Percentiles rank a stretch among this genome's conserved stretches.
phyloP scores from a whole-genome alignment of 2,797 vertebrate genomes.

The Oryzias dopingdopingensis region DNA sequence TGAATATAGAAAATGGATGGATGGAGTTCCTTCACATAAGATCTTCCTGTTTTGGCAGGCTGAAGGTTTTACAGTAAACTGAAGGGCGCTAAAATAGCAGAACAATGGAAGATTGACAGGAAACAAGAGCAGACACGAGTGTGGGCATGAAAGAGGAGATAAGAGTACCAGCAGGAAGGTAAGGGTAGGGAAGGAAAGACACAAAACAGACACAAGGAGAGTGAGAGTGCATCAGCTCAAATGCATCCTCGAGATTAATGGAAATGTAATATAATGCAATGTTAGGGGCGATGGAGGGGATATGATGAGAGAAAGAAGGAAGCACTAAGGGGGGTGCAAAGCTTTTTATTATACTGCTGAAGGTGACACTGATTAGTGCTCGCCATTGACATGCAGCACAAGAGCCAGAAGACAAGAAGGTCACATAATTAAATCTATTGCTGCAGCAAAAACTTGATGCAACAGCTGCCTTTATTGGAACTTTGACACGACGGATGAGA shows the following conservation, averaged over 20 bases:
- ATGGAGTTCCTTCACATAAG: slow-evolving; percentile 32
- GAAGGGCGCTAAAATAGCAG: slow-evolving; percentile 10
- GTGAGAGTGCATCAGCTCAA: slow-evolving; percentile 3
- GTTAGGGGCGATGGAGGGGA: slow-evolving; percentile 28
- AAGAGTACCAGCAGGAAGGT: neutral
- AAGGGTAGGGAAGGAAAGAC: slow-evolving; percentile 10
- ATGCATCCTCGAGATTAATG: slow-evolving; percentile 7
- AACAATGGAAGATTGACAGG: slow-evolving; percentile 24
- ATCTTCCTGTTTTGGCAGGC: slow-evolving; percentile 51
- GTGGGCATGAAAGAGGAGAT: slow-evolving; percentile 10
- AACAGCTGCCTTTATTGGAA: slow-evolving; percentile 35
- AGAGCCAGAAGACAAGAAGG: slow-evolving; percentile 54
- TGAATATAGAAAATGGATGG: too few species aligned
- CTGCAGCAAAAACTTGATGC: slow-evolving; percentile 51
- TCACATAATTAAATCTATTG: slow-evolving; percentile 70
- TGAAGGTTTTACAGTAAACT: slow-evolving; percentile 45
- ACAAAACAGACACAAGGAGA: slow-evolving; percentile 5
- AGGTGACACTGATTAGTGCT: slow-evolving; percentile 69
- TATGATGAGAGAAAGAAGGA: slow-evolving; percentile 22
- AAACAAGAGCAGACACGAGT: slow-evolving; percentile 25
- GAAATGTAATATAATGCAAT: slow-evolving; percentile 21
- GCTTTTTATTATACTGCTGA: slow-evolving; percentile 56
- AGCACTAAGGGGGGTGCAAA: slow-evolving; percentile 49
- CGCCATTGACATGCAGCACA: slow-evolving; percentile 44
- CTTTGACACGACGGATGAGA: slow-evolving; percentile 1